These are phyloP conservation scores for Bujurquina vittata DNA, from an alignment of 2,113 vertebrate species.

Conservation along the genomic window DNA sequence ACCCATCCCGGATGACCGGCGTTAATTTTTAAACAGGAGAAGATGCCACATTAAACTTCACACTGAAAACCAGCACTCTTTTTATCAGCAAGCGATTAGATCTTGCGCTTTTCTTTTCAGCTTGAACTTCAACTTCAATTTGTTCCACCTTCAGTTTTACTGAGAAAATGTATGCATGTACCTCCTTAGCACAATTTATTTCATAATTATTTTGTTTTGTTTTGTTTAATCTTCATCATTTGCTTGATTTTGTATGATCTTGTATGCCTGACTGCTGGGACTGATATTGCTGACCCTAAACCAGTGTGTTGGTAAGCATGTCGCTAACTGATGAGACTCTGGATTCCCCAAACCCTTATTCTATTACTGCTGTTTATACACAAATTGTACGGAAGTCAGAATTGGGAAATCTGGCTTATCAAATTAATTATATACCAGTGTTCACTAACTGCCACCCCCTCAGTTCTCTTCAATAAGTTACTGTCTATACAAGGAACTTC, in stretches of 20 bases:
- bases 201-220: accelerated
- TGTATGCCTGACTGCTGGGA: not conserved
- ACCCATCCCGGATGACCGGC: not conserved
- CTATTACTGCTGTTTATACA: not conserved
- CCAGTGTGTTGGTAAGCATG: not conserved
- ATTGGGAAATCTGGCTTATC: not conserved
- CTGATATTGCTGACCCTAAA: not conserved
- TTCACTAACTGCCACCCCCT: constrained; percentile 4
- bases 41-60: not conserved
- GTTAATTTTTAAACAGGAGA: not conserved
- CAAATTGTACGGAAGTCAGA: not conserved
- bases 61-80: not conserved
- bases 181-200: not conserved
- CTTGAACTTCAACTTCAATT: not conserved
- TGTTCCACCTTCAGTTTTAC: not conserved
- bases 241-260: not conserved
- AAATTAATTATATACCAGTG: not conserved
- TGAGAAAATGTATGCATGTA: not conserved
- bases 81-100: not conserved
- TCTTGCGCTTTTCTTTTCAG: not conserved
- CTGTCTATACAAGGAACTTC: not conserved
- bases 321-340: not conserved
- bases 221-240: not conserved
- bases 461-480: not conserved
- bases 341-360: not conserved